phyloP scores from a whole-genome alignment of 2,113 vertebrate species.

The Leptodactylus fuscus region DNA sequence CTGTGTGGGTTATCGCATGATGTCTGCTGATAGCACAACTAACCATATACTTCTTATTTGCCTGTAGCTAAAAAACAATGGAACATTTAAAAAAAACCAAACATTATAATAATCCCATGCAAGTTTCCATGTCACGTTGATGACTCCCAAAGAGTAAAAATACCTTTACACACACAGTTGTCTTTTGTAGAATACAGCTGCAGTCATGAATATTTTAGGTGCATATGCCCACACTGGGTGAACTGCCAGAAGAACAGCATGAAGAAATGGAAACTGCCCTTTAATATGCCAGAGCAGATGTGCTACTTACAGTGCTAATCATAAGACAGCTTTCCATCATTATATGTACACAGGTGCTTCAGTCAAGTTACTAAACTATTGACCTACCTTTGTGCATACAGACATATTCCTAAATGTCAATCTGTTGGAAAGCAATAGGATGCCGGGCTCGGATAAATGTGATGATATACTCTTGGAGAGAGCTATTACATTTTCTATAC shows the following conservation, averaged over 20 bases:
- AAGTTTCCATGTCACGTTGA: not conserved
- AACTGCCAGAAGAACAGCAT: conserved; percentile 37
- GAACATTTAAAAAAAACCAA: not conserved
- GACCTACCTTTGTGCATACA: conserved; percentile 1
- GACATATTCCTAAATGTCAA: conserved; percentile 8
- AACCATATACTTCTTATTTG: not conserved
- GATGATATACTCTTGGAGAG: not conserved
- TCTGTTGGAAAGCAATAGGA: not conserved
- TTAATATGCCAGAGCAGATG: conserved; percentile 34
- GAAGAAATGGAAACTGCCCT: conserved; percentile 14
- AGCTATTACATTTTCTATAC: not conserved
- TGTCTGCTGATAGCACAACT: not conserved
- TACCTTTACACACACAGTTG: not conserved
- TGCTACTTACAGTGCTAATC: not conserved
- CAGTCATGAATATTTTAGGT: conserved; percentile 46
- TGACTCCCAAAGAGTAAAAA: not conserved
- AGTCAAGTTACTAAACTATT: conserved; percentile 17
- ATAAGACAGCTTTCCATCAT: conserved; percentile 24
- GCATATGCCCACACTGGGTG: conserved; percentile 21
- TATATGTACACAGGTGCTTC: not conserved
- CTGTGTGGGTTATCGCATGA: not conserved
- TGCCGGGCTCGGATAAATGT: not conserved
- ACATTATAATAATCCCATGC: not conserved
- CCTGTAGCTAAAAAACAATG: too few species aligned
- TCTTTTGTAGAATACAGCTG: conserved; percentile 23